Base-by-base conservation (phyloP, 2,797 vertebrate genomes). In the Onychomys leucogaster region DNA sequence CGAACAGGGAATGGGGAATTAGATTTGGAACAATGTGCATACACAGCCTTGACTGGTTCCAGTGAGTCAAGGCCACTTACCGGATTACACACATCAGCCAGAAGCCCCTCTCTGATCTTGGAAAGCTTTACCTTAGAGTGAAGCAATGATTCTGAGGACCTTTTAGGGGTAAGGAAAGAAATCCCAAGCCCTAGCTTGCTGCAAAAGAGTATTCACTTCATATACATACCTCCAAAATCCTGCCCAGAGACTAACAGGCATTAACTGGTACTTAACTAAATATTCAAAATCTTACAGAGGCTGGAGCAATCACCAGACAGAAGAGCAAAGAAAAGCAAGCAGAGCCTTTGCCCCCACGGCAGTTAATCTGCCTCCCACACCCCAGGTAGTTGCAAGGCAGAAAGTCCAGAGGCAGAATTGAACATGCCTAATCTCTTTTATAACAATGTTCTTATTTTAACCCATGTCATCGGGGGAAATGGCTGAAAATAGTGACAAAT, bases 401-500 rank as follows among this genome's bases (percentile, higher is more conserved):
- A 95, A 83, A 91, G 77, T 73, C 96, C 77, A 91, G 87, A 94
- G 97, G 98, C 80, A 88, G 95, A 94, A 80, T 98, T 12, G 95
- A 76, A 97, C 94, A 91, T 5, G 86, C 98, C 97, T 97, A 81
- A 95, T 97, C 9, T 95, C 91, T 97, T 97, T 92, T 84, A 81
- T 91, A 81, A 34, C 91, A 96, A 95, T 97, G 96, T 97, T 97
- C 97, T 98, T 95, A 95, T 92, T 95, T 96, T 85, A 96, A 94
- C 59, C 94, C 97, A 92, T 98, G 98, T 97, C 98, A 98, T 97
- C 90, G 32, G 94, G 98, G 80, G 93, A 98, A 98, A 98, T 95
- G 83, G 90, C 96, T 96, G 97, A 97, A 98, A 98, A 98, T 80
- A 98, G 97, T 98, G 98, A 98, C 98, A 98, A 98, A 98, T 98